Percentiles rank a stretch among this genome's conserved stretches.
Conservation (phyloP, 2,113 vertebrate species). For the Phyllostomus discolor region DNA sequence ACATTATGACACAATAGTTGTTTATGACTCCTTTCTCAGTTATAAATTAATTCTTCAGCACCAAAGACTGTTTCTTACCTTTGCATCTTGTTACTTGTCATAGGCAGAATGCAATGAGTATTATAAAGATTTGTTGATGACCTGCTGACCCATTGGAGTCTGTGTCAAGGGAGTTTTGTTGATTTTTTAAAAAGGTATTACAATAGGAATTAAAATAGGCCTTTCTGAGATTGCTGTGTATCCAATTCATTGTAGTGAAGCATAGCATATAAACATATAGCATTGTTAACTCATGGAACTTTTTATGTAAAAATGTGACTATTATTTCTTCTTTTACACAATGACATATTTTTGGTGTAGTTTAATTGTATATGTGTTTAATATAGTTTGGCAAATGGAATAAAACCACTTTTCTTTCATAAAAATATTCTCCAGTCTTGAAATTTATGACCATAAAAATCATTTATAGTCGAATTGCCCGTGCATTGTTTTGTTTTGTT, state of each 20-base stretch:
- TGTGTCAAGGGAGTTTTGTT: not conserved
- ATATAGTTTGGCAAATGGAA: not conserved
- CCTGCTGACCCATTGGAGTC: not conserved
- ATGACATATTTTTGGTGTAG: not conserved
- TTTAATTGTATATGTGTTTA: not conserved
- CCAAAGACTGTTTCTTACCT: not conserved
- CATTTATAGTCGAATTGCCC: not conserved
- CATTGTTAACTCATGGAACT: not conserved
- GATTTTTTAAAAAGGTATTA: not conserved
- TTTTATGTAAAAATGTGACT: not conserved
- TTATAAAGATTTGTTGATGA: not conserved
- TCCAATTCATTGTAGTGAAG: not conserved
- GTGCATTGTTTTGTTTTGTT: not conserved
- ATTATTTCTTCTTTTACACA: slow-evolving; percentile 7
- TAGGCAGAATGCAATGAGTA: not conserved
- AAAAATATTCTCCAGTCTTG: not conserved
- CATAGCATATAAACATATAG: not conserved
- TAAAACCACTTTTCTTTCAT: not conserved
- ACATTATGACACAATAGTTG: not conserved
- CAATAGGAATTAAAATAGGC: not conserved
- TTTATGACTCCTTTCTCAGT: not conserved
- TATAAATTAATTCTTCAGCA: not conserved
- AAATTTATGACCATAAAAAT: not conserved
- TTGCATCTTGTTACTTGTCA: not conserved
- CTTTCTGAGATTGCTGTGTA: not conserved